Evolutionary conservation across 2,888 invertebrate genomes (phyloP).

Genomic region (Amphipoea oculea): DNA sequence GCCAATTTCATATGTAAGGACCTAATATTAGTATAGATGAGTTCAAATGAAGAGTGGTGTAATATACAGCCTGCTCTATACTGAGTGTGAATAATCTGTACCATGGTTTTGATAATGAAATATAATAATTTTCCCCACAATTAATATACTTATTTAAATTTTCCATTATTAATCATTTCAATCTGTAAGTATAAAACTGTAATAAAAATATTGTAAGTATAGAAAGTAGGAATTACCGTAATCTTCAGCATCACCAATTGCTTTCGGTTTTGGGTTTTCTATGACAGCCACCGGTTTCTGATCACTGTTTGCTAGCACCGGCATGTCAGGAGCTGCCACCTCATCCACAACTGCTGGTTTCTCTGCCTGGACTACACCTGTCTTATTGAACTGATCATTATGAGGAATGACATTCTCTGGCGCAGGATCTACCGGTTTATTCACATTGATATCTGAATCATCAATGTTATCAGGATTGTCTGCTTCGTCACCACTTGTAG

Average conservation of each 20-base stretch:
- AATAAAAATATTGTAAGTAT: not conserved
- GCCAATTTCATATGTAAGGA: no score
- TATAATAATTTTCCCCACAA: not conserved
- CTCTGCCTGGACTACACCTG: slow-evolving; percentile 33
- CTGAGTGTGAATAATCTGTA: not conserved
- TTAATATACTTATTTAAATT: not conserved
- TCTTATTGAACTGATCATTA: slow-evolving; percentile 38
- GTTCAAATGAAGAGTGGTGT: not conserved
- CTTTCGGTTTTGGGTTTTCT: slow-evolving; percentile 64
- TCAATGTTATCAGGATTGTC: slow-evolving; percentile 31
- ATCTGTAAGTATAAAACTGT: not conserved
- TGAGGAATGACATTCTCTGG: slow-evolving; percentile 27
- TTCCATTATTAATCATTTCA: not conserved
- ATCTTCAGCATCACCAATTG: slow-evolving; percentile 55
- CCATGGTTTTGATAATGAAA: not conserved
- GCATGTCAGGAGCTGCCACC: slow-evolving; percentile 38
- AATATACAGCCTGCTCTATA: not conserved
- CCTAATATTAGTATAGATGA: no score
- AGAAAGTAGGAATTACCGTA: slow-evolving; percentile 61
- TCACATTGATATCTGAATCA: slow-evolving; percentile 42
- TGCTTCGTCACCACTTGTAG: slow-evolving; percentile 11
- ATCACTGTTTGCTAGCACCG: slow-evolving; percentile 44
- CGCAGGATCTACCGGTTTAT: slow-evolving; percentile 27
- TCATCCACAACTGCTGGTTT: slow-evolving; percentile 45
- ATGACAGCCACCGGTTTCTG: slow-evolving; percentile 60